These are phyloP conservation scores for Anoncus sp. DNA, from an alignment of 2,888 invertebrate species.

Conservation along the genomic window DNA sequence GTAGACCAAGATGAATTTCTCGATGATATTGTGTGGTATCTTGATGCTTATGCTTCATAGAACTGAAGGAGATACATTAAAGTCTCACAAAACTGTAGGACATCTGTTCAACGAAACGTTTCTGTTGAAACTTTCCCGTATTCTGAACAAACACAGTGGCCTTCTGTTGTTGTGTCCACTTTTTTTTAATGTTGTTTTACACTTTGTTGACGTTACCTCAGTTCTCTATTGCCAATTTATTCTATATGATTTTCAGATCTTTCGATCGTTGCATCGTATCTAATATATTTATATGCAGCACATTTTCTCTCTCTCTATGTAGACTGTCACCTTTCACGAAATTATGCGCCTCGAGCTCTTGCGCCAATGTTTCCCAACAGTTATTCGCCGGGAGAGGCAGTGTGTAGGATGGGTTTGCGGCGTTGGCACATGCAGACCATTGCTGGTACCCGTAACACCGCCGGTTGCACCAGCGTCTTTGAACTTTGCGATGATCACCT, in stretches of 20 bases:
- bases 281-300: not conserved
- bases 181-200: not conserved
- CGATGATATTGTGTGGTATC: not conserved
- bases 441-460: slow-evolving; percentile 8
- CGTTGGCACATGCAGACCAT: slow-evolving; percentile 29
- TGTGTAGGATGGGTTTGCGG: not conserved
- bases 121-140: not conserved
- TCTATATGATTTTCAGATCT: not conserved
- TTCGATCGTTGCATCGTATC: not conserved
- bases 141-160: not conserved
- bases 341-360: slow-evolving; percentile 40
- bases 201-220: not conserved
- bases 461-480: slow-evolving; percentile 37
- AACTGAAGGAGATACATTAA: not conserved
- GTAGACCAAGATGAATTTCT: not conserved
- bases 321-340: slow-evolving; percentile 17
- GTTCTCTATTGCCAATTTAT: not conserved
- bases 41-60: not conserved
- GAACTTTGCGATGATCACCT: slow-evolving; percentile 61
- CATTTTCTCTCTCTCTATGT: slow-evolving; percentile 18
- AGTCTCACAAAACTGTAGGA: not conserved
- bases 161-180: too few relatives aligned
- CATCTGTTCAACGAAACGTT: not conserved
- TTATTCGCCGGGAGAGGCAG: slow-evolving; percentile 3
- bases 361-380: slow-evolving; percentile 38